Base-by-base conservation (phyloP, 2,113 vertebrate species). In the Martes martes region DNA sequence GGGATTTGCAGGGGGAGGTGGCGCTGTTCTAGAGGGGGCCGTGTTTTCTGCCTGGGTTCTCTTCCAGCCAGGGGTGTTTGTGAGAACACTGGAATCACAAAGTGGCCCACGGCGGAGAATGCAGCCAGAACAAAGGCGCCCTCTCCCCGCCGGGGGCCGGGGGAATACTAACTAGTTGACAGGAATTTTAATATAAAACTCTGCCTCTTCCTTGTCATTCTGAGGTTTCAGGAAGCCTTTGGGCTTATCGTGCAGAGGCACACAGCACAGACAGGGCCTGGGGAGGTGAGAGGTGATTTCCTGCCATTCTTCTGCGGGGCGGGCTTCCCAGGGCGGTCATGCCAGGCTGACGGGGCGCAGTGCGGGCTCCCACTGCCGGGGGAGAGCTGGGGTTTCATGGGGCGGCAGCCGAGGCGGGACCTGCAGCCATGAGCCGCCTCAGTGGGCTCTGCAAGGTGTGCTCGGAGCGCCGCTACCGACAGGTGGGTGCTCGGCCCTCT, bases 291-390 rank as follows among this genome's bases (percentile, higher is more conserved):
- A 99, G 99, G 99, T 99, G 99, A 99, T 99, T 99, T 99, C 99
- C 99, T 99, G 99, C 99, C 98, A 99, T 99, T 99, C 99, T 99
- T 99, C 98, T 99, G 98, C 81, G 93, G 98, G 98, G 98, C 99
- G 98, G 99, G 99, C 99, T 99, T 99, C 99, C 99, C 99, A 99
- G 99, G 99, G 99, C 98, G 98, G 99, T 99, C 98, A 99, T 99
- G 99, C 99, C 99, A 99, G 99, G 98, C 98, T 98, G 99, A 98
- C 99, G 98, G 98, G 98, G 99, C 98, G 99, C 97, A 98, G 98
- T 98, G 98, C 81, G 98, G 98, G 96, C 94, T 65, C 78, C 96
- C 52, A 63, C 96, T 89, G 97, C 98, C 97, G 57, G 31, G 89
- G 98, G 86, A 94, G 88, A 94, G 86, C 95, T 6, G 97, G 85